Evolutionary conservation across 2,113 vertebrate genomes (phyloP).

Genomic region (Peromyscus maniculatus): DNA sequence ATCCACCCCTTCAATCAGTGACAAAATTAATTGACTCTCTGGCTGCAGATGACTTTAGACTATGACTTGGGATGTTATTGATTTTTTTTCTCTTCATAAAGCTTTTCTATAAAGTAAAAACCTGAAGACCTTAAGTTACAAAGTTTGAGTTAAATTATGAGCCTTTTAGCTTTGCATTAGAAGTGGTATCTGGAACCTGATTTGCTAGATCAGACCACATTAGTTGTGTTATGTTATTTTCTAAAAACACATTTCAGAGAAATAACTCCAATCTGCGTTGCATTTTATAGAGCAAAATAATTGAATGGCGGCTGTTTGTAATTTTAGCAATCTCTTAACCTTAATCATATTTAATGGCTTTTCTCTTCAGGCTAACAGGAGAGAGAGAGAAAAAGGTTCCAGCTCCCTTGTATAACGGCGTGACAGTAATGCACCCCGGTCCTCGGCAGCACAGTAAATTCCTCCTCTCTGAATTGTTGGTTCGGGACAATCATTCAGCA

Average conservation of each 20-base stretch:
- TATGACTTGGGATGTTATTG: conserved; percentile 81
- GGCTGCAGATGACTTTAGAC: conserved; percentile 78
- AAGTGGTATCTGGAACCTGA: conserved; percentile 88
- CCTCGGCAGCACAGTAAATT: conserved; percentile 88
- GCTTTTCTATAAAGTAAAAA: conserved; percentile 79
- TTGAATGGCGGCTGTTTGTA: conserved; percentile 93
- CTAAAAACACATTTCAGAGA: conserved; percentile 91
- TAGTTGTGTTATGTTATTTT: conserved; percentile 91
- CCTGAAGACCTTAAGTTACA: conserved; percentile 83
- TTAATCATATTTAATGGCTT: conserved; percentile 94
- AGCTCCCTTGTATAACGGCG: conserved; percentile 79
- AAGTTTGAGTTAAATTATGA: conserved; percentile 89
- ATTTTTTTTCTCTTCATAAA: conserved; percentile 64
- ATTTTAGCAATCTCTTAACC: conserved; percentile 93
- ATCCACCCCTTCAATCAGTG: conserved; percentile 82
- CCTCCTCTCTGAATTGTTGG: conserved; percentile 90
- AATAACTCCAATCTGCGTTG: conserved; percentile 91
- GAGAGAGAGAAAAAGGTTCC: conserved; percentile 81
- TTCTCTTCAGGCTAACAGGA: conserved; percentile 91
- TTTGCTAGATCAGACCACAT: conserved; percentile 90
- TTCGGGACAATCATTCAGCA: conserved; percentile 91
- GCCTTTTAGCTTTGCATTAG: conserved; percentile 88
- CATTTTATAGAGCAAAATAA: conserved; percentile 92
- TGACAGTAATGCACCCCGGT: conserved; percentile 83
- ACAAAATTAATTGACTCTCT: conserved; percentile 86